Base-by-base conservation (phyloP, 30 jellyfish, hydroid and myxozoan genomes). In the Aurelia coerulea region DNA sequence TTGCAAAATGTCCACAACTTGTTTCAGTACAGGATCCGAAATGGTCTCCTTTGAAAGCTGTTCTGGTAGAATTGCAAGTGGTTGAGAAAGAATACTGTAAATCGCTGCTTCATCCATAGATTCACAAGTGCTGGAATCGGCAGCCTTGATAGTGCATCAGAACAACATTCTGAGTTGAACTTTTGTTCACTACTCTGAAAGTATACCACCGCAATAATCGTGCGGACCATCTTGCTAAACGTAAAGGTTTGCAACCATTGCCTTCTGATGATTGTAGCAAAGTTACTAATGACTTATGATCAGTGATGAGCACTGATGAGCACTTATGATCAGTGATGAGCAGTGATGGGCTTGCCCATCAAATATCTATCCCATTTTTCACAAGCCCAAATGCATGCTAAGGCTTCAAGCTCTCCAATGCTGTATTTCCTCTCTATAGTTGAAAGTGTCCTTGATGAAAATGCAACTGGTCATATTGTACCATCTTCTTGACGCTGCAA, bases 171-270 rank as follows among this genome's bases (percentile, higher is more conserved):
- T 73, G 83, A 10, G 83, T 14, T 73, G 83, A 73, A 39, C 68
- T 73, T 42, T 15, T 73, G 10, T 73, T 2, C 11, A 73, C 83
- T 73, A 39, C 83, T 73, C 83, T 73, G 68, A 73, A 73, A 32
- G 69, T 73, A 23, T 23, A 23, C 69, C 63, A 23, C 69, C 63
- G 63, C 23, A 75, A 52, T 60, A 52, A 50, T 34, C 74, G 74
- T 75, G 86, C 74, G 16, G 86, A 75, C 86, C 86, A 75, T 75
- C 86, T 75, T 75, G 86, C 86, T 75, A 56, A 54, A 49, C 74
- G 74, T 56, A 54, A 75, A 15, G 86, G 86, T 75, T 51, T 73
- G 84, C 72, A 73, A 42, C 84, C 84, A 10, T 46, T 52, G 39
- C 86, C 86, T 75, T 75, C 86, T 19, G 86, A 75, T 50, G 74